These are phyloP conservation scores for Drosophila pseudoobscura DNA, from an alignment of 1,140 invertebrate genomes.

Conservation along the genomic window DNA sequence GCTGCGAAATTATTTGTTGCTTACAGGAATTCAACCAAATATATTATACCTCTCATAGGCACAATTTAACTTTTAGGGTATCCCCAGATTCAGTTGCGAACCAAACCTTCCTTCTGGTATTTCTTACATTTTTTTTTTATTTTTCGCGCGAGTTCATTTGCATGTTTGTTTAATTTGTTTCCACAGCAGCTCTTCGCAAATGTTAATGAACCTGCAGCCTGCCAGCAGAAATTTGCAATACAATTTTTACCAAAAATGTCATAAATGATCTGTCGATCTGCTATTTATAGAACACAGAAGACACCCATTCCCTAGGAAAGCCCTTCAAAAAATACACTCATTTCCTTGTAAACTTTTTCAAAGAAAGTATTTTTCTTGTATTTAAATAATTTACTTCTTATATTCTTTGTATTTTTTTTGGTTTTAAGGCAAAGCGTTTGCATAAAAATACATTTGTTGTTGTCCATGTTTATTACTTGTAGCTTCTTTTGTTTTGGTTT, in stretches of 20 bases:
- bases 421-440: constrained; percentile 80
- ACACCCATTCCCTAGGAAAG: background rate
- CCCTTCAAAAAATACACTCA: constrained; percentile 1
- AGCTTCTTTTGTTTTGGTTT: constrained; percentile 42
- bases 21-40: too few species aligned
- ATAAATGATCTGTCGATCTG: constrained; percentile 27
- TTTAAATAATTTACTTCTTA: constrained; percentile 49
- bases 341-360: constrained; percentile 38
- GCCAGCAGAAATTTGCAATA: constrained; percentile 49
- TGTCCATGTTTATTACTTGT: constrained; percentile 31
- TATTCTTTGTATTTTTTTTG: constrained; percentile 30
- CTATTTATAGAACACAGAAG: constrained; percentile 23
- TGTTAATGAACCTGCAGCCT: constrained; percentile 69
- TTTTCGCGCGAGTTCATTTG: constrained; percentile 58
- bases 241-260: constrained; percentile 40
- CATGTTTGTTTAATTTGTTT: constrained; percentile 73
- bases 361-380: constrained; percentile 49
- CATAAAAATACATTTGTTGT: constrained; percentile 79
- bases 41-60: too few species aligned
- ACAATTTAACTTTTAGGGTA: too few species aligned
- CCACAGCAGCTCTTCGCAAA: constrained; percentile 59
- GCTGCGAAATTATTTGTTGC: too few species aligned
- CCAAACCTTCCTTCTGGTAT: too few species aligned
- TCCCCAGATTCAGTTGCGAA: too few species aligned
- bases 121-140: constrained; percentile 18